Conservation (phyloP, 2,113 vertebrate genomes). For the Seriola aureovittata region DNA sequence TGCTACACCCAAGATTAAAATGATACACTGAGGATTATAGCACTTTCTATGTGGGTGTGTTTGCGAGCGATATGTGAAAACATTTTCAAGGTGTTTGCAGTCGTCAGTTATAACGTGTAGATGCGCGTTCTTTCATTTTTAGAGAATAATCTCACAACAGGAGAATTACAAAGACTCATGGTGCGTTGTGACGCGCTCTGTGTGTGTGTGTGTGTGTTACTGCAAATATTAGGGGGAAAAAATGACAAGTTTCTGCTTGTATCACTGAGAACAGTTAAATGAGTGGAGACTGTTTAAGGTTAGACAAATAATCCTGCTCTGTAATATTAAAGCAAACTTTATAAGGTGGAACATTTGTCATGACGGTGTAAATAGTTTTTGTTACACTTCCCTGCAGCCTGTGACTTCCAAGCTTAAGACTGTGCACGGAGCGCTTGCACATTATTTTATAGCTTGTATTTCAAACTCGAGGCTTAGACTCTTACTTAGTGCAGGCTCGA, state of each 20-base stretch:
- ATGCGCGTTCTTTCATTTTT: not conserved
- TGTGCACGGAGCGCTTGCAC: slow-evolving; percentile 39
- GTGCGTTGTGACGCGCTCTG: not conserved
- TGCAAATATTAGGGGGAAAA: not conserved
- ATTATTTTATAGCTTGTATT: slow-evolving; percentile 69
- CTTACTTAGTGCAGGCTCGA: slow-evolving; percentile 65
- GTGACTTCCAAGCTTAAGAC: slow-evolving; percentile 15
- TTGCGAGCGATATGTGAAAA: slow-evolving; percentile 30
- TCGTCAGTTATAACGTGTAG: not conserved
- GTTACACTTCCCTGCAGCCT: slow-evolving; percentile 27
- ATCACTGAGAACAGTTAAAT: slow-evolving; percentile 6
- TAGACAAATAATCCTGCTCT: not conserved
- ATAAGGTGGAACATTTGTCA: slow-evolving; percentile 6
- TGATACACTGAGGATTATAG: slow-evolving; percentile 56
- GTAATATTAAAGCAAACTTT: slow-evolving; percentile 25
- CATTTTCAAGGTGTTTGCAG: slow-evolving; percentile 20
- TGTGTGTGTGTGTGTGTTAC: slow-evolving; percentile 8
- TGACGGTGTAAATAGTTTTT: slow-evolving; percentile 4
- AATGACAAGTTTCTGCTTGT: slow-evolving; percentile 46
- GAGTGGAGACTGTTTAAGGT: slow-evolving; percentile 5
- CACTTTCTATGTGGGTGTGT: slow-evolving; percentile 50
- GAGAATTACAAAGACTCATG: slow-evolving; percentile 16
- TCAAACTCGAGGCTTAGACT: slow-evolving; percentile 65
- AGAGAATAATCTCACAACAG: not conserved
- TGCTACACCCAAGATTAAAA: slow-evolving; percentile 61